Evolutionary conservation across 2,113 vertebrate species (phyloP), one percentile per base, ranked within the genome.

Genomic region (Numida meleagris): DNA sequence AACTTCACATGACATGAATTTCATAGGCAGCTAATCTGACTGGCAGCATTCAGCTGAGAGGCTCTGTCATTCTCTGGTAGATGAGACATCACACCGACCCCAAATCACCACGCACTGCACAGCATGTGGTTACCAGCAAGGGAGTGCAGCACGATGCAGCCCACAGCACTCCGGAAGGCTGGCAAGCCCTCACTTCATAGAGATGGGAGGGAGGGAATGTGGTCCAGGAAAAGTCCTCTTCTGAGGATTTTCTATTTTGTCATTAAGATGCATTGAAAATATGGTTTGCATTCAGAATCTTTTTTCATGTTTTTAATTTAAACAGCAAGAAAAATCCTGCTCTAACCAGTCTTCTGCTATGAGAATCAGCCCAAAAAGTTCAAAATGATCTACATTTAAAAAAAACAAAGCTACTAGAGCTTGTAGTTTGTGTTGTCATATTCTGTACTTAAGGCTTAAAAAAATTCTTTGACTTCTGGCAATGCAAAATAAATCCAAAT

Each of bases 401-500:
- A 59, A 25, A 42, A 74, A 34, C 46, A 58, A 71, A 31, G 1
- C 33, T 51, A 46, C 38, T 19, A 33, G 27, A 50, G 12, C 10
- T 55, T 77, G 46, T 25, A 36, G 8, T 38, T 67, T 67, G 15
- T 62, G 15, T 61, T 75, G 57, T 48, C 42, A 63, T 61, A 55
- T 1, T 1, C 19, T 25, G 42, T 19, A 23, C 33, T 72, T 86
- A 42, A 68, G 43, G 61, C 48, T 65, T 70, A 48, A 23, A 43
- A 58, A 70, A 31, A n/a, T 38, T 1, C 14, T 51, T 83, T 71
- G 24, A 67, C 14, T 88, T 86, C 66, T 0, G 4, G 38, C 19
- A 88, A 21, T 55, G 48, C n/a, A 77, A 93, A 88, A 66, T 33
- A 93, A 88, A 81, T 62, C 20, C 3, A 42, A 88, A 94, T 81